Conservation (phyloP, 1,140 invertebrate genomes). For the Heliconius congener region DNA sequence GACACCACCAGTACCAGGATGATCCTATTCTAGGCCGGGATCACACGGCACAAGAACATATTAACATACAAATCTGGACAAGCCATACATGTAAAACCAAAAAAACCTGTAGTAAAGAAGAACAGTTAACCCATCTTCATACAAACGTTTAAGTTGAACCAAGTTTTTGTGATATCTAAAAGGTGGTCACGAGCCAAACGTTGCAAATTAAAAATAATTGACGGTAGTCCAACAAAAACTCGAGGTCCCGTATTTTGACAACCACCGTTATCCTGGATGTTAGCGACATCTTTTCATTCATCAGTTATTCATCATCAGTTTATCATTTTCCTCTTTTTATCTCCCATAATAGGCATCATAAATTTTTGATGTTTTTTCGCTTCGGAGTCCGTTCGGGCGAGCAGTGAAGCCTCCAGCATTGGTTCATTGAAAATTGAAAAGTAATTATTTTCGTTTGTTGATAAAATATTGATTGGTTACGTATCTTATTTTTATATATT, state of each 20-base stretch:
- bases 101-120: background rate
- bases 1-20: too few species aligned
- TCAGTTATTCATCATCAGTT: too few species aligned
- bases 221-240: slow-evolving; percentile 52
- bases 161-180: slow-evolving; percentile 12
- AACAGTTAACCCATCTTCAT: background rate
- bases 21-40: too few species aligned
- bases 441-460: slow-evolving; percentile 2
- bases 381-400: slow-evolving; percentile 37
- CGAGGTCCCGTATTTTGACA: slow-evolving; percentile 58
- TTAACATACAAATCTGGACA: background rate
- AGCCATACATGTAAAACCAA: background rate
- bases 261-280: slow-evolving; percentile 56
- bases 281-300: too few species aligned
- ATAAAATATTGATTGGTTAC: background rate
- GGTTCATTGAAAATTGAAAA: slow-evolving; percentile 44
- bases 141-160: background rate
- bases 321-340: slow-evolving; percentile 73
- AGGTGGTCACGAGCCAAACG: slow-evolving; percentile 36
- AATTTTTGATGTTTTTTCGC: slow-evolving; percentile 75
- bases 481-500: background rate
- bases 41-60: too few species aligned
- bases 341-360: slow-evolving; percentile 69
- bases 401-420: background rate
- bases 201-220: slow-evolving; percentile 70